Conservation (phyloP, 2,797 vertebrate species). For the Loriculus beryllinus region DNA sequence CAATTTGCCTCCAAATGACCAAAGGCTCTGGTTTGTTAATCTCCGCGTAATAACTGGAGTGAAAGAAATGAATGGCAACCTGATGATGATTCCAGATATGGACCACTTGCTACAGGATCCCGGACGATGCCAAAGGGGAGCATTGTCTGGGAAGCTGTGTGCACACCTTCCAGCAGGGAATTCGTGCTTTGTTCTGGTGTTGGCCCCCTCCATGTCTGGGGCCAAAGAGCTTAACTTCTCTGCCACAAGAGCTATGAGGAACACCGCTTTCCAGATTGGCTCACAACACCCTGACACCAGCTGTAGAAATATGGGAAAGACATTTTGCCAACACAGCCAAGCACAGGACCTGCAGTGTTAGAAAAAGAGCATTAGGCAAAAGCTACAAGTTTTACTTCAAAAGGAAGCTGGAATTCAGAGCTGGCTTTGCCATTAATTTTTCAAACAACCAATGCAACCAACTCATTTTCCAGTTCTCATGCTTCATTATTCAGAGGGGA, state of each 20-base stretch:
- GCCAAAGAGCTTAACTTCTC: not conserved
- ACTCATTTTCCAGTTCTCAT: conserved; percentile 61
- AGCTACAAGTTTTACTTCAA: conserved; percentile 27
- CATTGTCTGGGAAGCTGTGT: not conserved
- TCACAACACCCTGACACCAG: not conserved
- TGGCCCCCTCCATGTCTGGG: fast-evolving
- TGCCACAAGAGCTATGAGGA: not conserved
- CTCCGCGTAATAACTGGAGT: not conserved
- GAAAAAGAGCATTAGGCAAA: not conserved
- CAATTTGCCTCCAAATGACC: not conserved
- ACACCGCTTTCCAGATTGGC: not conserved
- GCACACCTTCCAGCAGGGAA: fast-evolving
- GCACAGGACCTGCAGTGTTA: not conserved
- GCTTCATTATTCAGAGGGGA: conserved; percentile 60
- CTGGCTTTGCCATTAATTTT: conserved; percentile 12
- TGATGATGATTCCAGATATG: not conserved
- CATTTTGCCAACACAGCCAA: not conserved
- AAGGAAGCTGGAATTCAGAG: conserved; percentile 25
- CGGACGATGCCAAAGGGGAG: fast-evolving
- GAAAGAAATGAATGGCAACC: not conserved
- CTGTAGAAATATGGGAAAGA: not conserved
- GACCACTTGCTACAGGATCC: not conserved
- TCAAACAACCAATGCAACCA: not conserved
- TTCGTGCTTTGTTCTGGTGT: not conserved
- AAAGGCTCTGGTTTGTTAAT: not conserved